phyloP scores from a whole-genome alignment of 2,888 invertebrate species.

The Carterocephalus palaemon region DNA sequence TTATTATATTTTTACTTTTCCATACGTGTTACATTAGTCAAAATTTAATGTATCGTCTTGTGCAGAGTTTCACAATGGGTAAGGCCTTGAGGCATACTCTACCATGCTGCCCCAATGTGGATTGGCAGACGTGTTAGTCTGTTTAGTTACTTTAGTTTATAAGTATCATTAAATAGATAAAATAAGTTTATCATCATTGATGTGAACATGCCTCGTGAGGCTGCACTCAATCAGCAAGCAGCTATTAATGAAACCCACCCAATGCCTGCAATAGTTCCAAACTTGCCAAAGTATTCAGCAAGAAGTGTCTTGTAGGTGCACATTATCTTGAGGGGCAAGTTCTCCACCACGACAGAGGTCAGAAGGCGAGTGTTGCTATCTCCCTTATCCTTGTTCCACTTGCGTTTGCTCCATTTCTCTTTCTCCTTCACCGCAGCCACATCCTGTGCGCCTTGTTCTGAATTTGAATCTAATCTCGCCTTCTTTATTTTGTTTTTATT shows the following conservation, averaged over 20 bases:
- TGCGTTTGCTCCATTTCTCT: conserved; percentile 60
- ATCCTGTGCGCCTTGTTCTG: conserved; percentile 34
- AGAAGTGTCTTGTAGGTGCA: conserved; percentile 52
- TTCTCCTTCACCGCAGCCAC: conserved; percentile 48
- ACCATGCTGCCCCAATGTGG: too few species aligned
- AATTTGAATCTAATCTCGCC: too few species aligned
- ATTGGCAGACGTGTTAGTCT: too few species aligned
- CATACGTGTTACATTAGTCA: neutral
- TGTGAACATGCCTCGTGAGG: too few species aligned
- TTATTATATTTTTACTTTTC: too few species aligned
- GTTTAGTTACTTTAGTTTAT: too few species aligned
- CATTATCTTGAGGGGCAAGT: conserved; percentile 55
- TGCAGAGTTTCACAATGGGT: too few species aligned
- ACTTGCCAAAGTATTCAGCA: conserved; percentile 54
- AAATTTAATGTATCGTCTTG: too few species aligned
- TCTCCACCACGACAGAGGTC: conserved; percentile 54
- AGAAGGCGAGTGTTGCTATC: conserved; percentile 36
- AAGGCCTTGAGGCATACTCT: too few species aligned
- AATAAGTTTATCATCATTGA: too few species aligned
- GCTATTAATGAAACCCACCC: conserved; percentile 45
- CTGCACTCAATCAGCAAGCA: too few species aligned
- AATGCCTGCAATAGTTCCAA: conserved; percentile 54
- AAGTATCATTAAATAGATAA: too few species aligned
- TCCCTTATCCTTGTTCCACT: conserved; percentile 64
- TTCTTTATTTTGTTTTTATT: conserved; percentile 36